These are phyloP conservation scores for Drosophila prosaltans DNA, from an alignment of 1,140 invertebrate species.

Conservation along the genomic window DNA sequence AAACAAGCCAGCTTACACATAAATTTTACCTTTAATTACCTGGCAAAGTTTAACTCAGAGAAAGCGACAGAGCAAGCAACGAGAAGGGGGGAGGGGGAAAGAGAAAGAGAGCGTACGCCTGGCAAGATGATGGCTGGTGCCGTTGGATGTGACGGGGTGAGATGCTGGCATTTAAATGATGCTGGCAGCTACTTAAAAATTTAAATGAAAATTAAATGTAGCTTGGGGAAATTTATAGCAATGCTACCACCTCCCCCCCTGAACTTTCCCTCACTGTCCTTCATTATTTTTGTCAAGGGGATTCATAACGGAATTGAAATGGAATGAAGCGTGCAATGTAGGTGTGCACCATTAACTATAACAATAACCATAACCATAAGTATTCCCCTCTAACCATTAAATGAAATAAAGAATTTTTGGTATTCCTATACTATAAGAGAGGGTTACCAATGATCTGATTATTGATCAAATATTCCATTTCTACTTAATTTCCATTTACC, in stretches of 20 bases:
- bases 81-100: background rate
- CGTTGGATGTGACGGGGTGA: background rate
- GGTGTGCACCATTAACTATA: background rate
- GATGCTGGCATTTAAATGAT: conserved; percentile 11
- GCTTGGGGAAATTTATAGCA: conserved; percentile 10
- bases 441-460: too few relatives aligned
- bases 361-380: background rate
- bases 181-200: conserved; percentile 13
- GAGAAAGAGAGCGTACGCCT: background rate
- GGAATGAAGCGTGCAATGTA: background rate
- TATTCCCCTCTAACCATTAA: background rate
- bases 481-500: too few relatives aligned
- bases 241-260: background rate
- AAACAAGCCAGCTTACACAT: conserved; percentile 12
- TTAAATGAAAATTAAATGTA: conserved; percentile 15
- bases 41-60: conserved; percentile 7
- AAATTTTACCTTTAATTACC: conserved; percentile 13
- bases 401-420: background rate
- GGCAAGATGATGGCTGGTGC: background rate
- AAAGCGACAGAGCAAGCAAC: background rate
- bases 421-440: too few relatives aligned
- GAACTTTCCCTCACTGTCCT: background rate
- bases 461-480: too few relatives aligned
- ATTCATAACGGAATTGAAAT: background rate
- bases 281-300: background rate